These are phyloP conservation scores for Volucella bombylans DNA, from an alignment of 2,888 invertebrate genomes.

Conservation along the genomic window DNA sequence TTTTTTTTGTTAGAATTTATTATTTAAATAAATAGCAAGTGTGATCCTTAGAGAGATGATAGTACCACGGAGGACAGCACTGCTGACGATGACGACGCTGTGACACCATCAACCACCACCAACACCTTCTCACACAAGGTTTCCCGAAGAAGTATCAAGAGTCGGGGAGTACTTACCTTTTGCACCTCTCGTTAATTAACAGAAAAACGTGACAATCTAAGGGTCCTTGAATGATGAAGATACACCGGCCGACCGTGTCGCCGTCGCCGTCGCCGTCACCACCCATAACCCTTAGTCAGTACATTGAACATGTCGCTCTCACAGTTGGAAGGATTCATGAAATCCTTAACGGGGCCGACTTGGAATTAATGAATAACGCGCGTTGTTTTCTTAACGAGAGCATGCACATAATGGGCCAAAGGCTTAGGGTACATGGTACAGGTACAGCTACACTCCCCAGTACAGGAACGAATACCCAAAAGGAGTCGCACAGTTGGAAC, in stretches of 20 bases:
- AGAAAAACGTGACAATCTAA: slow-evolving; percentile 72
- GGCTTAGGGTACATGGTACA: not conserved
- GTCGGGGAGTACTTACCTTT: slow-evolving; percentile 68
- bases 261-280: too few relatives aligned
- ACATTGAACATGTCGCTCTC: slow-evolving; percentile 71
- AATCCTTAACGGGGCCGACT: slow-evolving; percentile 43
- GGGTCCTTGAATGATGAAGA: slow-evolving; percentile 49
- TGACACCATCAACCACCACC: not conserved
- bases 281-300: slow-evolving; percentile 18
- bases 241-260: too few relatives aligned
- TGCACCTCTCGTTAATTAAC: slow-evolving; percentile 73
- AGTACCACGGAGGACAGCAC: slow-evolving; percentile 7
- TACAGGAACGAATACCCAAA: slow-evolving; percentile 37
- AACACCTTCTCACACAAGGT: slow-evolving; percentile 22
- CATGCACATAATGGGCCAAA: slow-evolving; percentile 38
- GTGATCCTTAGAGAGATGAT: slow-evolving; percentile 62
- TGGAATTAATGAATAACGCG: slow-evolving; percentile 71
- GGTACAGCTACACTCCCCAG: not conserved
- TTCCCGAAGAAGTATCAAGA: slow-evolving; percentile 22
- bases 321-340: slow-evolving; percentile 67
- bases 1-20: slow-evolving; percentile 57
- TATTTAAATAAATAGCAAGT: slow-evolving; percentile 73
- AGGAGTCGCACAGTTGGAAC: slow-evolving; percentile 28
- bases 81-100: not conserved
- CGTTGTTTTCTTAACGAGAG: slow-evolving; percentile 68